Evolutionary conservation across 2,888 invertebrate genomes (phyloP).

Genomic region (Hymenopus coronatus): DNA sequence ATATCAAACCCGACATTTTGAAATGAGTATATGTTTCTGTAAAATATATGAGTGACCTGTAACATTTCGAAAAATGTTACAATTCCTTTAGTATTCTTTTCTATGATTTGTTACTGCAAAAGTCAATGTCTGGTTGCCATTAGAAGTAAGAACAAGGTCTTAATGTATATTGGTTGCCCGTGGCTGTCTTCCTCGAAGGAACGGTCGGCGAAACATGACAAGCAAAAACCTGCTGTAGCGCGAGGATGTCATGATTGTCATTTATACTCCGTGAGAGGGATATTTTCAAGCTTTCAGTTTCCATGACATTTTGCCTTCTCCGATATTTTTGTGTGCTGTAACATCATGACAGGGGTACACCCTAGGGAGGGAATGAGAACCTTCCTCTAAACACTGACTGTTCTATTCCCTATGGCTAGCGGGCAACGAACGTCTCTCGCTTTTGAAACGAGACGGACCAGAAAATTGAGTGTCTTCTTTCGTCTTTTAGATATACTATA

Average conservation of each 20-base stretch:
- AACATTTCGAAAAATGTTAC: too few species aligned
- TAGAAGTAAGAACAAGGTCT: background rate
- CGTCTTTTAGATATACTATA: slow-evolving; percentile 3
- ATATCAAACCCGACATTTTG: too few species aligned
- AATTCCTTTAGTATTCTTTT: too few species aligned
- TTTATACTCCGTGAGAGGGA: background rate
- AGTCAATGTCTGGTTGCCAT: too few species aligned
- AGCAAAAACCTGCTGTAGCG: background rate
- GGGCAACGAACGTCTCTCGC: slow-evolving; percentile 21
- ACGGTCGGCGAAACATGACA: background rate
- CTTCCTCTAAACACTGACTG: background rate
- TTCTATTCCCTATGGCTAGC: background rate
- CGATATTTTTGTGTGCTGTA: background rate
- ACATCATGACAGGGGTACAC: background rate
- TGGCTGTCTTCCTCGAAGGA: too few species aligned
- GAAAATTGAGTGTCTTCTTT: slow-evolving; percentile 29
- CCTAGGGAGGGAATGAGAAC: background rate
- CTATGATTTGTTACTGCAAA: too few species aligned
- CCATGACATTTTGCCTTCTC: background rate
- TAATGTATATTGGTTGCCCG: background rate
- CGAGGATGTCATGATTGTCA: background rate
- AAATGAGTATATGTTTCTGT: too few species aligned
- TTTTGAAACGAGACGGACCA: slow-evolving; percentile 29
- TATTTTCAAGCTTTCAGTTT: background rate
- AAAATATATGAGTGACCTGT: too few species aligned